These are phyloP conservation scores for Mercenaria mercenaria DNA, from an alignment of 1,140 invertebrate species.

Conservation along the genomic window DNA sequence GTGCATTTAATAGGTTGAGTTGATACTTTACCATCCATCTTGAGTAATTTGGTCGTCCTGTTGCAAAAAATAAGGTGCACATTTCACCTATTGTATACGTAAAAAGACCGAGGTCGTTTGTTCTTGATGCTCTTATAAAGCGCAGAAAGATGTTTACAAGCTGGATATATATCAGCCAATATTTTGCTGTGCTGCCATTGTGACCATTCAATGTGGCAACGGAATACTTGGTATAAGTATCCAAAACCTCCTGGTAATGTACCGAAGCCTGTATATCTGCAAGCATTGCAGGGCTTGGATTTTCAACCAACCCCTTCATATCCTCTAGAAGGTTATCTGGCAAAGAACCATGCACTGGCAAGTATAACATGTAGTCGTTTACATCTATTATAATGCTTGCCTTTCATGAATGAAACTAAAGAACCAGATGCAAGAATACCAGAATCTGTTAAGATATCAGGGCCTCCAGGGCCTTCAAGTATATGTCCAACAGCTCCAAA, in stretches of 20 bases:
- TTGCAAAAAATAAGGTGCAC: background rate
- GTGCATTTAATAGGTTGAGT: background rate
- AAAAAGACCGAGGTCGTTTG: slow-evolving; percentile 52
- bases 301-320: background rate
- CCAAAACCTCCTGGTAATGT: background rate
- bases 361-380: slow-evolving; percentile 86
- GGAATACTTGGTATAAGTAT: background rate
- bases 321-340: background rate
- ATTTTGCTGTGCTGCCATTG: slow-evolving; percentile 65
- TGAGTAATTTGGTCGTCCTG: background rate
- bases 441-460: slow-evolving; percentile 84
- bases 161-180: slow-evolving; percentile 64
- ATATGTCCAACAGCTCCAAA: slow-evolving; percentile 87
- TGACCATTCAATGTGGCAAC: background rate
- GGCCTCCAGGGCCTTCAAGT: slow-evolving; percentile 85
- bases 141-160: slow-evolving; percentile 46
- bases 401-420: slow-evolving; percentile 83
- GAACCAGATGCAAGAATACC: slow-evolving; percentile 85
- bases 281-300: background rate
- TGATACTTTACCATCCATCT: background rate
- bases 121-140: slow-evolving; percentile 34
- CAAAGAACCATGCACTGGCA: slow-evolving; percentile 73
- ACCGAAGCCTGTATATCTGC: background rate
- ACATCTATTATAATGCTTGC: slow-evolving; percentile 87
- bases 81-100: slow-evolving; percentile 29